Conservation (phyloP, 2,113 vertebrate species). For the Marmota monax region DNA sequence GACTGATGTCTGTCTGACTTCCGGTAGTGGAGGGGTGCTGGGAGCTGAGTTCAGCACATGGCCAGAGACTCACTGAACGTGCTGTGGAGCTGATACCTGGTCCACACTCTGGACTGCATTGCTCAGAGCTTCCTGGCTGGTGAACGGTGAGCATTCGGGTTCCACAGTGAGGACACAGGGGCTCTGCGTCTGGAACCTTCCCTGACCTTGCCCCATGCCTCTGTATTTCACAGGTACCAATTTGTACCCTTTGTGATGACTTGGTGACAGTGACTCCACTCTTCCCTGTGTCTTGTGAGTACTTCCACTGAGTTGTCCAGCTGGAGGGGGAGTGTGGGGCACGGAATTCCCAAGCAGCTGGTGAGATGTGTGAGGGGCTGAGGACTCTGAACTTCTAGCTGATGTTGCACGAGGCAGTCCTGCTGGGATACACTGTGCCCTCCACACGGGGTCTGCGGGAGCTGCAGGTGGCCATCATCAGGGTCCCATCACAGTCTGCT, state of each 20-base stretch:
- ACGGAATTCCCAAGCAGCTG: not conserved
- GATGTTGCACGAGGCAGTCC: not conserved
- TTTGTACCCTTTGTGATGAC: not conserved
- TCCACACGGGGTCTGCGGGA: rapidly evolving
- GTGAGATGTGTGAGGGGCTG: not conserved
- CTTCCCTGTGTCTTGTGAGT: not conserved
- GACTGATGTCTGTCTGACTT: not conserved
- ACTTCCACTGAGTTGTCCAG: not conserved
- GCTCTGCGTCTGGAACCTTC: not conserved
- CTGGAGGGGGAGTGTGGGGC: not conserved
- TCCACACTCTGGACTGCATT: not conserved
- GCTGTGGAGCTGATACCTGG: not conserved
- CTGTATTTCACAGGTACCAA: not conserved
- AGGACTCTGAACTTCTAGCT: not conserved
- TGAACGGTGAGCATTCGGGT: not conserved
- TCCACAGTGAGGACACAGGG: not conserved
- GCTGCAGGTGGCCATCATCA: not conserved
- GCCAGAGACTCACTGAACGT: not conserved
- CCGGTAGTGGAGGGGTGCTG: too few relatives aligned
- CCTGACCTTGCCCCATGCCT: not conserved
- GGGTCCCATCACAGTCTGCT: not conserved
- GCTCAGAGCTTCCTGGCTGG: not conserved
- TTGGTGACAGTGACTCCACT: too few relatives aligned
- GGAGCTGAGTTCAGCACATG: not conserved
- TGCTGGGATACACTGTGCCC: not conserved